phyloP scores from a whole-genome alignment of 1,140 invertebrate species.

The Drosophila sechellia region DNA sequence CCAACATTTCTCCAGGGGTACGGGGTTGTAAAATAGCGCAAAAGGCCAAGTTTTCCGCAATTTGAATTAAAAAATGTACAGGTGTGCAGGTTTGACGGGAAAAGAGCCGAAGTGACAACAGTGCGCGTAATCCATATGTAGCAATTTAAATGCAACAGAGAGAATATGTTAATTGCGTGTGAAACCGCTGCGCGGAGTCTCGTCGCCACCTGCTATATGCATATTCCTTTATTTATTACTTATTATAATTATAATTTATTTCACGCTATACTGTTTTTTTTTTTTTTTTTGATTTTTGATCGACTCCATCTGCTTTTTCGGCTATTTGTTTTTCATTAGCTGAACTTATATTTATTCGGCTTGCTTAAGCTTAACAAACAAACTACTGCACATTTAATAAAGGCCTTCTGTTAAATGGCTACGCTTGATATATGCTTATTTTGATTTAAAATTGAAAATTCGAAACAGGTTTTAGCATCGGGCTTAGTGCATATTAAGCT shows the following conservation, averaged over 20 bases:
- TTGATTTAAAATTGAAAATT: too few relatives aligned
- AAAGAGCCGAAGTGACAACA: too few relatives aligned
- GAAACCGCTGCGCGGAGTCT: conserved; percentile 73
- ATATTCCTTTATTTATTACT: conserved; percentile 71
- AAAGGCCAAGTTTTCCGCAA: too few relatives aligned
- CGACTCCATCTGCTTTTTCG: neutral
- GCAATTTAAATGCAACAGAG: conserved; percentile 78
- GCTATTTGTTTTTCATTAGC: conserved; percentile 34
- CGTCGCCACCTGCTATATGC: conserved; percentile 58
- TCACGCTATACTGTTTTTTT: conserved; percentile 13
- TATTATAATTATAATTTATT: conserved; percentile 69
- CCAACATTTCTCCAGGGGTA: too few relatives aligned
- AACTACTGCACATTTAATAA: neutral
- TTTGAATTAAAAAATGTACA: too few relatives aligned
- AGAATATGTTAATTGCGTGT: conserved; percentile 82
- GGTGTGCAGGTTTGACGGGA: too few relatives aligned
- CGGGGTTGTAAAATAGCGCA: too few relatives aligned
- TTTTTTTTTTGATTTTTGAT: neutral
- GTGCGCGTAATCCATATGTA: conserved; percentile 58
- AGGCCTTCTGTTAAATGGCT: neutral
- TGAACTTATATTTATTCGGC: neutral
- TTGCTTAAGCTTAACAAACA: neutral
- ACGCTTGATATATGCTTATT: too few relatives aligned
- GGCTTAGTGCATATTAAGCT: neutral
- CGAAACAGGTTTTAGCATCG: too few relatives aligned